Conservation (phyloP, 1,140 invertebrate genomes). For the Augochlora pura region DNA sequence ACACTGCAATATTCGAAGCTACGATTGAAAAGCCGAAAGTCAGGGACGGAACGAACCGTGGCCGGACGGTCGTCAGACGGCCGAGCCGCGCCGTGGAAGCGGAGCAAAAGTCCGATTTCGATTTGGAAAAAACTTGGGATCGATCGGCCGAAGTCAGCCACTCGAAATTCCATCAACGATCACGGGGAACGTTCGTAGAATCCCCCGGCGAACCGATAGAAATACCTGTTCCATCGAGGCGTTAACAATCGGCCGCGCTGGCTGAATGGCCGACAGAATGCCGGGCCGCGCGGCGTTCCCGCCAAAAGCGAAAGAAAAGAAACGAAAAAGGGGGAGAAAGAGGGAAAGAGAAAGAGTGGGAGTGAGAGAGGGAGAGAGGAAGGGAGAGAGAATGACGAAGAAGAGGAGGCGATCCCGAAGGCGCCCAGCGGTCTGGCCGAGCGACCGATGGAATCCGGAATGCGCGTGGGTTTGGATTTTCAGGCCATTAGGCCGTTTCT, state of each 20-base stretch:
- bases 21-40: too few relatives aligned
- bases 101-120: background rate
- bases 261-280: conserved; percentile 8
- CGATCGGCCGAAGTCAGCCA: background rate
- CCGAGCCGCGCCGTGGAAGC: too few relatives aligned
- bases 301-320: conserved; percentile 34
- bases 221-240: conserved; percentile 27
- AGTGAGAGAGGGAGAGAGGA: background rate
- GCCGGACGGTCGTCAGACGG: too few relatives aligned
- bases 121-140: background rate
- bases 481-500: conserved; percentile 47
- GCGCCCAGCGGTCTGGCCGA: conserved; percentile 52
- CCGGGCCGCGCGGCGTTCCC: conserved; percentile 30
- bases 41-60: too few relatives aligned
- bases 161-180: conserved; percentile 14
- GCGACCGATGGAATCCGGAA: conserved; percentile 36
- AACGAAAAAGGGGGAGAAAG: background rate
- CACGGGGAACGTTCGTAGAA: background rate
- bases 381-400: background rate
- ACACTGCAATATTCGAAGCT: too few relatives aligned
- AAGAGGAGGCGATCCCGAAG: conserved; percentile 5
- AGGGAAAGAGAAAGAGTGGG: background rate
- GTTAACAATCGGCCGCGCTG: background rate
- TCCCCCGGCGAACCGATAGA: background rate
- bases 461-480: conserved; percentile 49